Percentiles rank a stretch among this genome's conserved stretches.
Evolutionary conservation across 2,113 vertebrate genomes (phyloP).

Genomic region (Daubentonia madagascariensis): DNA sequence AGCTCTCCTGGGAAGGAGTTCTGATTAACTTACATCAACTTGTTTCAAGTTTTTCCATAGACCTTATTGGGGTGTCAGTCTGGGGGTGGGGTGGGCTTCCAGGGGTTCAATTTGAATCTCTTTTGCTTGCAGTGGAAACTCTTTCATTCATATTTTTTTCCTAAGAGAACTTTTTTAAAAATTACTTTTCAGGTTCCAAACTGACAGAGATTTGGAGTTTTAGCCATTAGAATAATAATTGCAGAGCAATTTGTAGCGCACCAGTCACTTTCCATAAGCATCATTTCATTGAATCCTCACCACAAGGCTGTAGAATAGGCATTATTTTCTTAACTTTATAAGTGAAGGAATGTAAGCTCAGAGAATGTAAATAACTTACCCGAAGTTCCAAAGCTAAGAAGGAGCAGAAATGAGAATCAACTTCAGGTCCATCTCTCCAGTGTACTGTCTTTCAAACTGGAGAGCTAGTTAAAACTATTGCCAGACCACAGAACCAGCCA

Average conservation of each 20-base stretch:
- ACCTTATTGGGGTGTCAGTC: neutral
- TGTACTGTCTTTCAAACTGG: neutral
- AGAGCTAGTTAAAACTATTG: constrained; percentile 18
- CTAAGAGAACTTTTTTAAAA: neutral
- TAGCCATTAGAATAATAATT: neutral
- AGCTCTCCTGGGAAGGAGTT: neutral
- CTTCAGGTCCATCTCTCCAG: neutral
- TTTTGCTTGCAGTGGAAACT: neutral
- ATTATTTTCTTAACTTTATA: neutral
- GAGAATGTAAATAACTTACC: neutral
- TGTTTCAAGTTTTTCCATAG: neutral
- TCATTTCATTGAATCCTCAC: neutral
- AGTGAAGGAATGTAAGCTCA: neutral
- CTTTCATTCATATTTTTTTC: neutral
- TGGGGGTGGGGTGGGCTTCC: neutral
- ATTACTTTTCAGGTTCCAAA: neutral
- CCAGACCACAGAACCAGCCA: neutral
- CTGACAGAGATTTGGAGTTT: neutral
- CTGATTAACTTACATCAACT: neutral
- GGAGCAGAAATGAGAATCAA: neutral
- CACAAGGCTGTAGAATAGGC: neutral
- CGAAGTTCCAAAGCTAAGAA: neutral
- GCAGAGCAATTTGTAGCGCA: neutral
- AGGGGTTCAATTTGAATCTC: neutral
- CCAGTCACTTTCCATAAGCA: neutral